Evolutionary conservation across 2,888 invertebrate genomes (phyloP).

Genomic region (Noctuana brunneofusca): DNA sequence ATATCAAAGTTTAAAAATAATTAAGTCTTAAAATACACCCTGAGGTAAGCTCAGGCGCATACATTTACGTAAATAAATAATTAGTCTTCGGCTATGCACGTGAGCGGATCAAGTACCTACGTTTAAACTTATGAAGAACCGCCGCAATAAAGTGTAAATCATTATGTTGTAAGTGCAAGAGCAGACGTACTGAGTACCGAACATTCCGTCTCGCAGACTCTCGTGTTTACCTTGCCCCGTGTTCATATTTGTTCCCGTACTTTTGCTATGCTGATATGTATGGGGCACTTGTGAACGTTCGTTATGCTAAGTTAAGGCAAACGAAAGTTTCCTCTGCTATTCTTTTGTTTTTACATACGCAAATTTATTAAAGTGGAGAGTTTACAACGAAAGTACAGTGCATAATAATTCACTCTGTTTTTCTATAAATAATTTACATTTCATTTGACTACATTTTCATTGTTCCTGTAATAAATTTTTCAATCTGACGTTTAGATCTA

Average conservation of each 20-base stretch:
- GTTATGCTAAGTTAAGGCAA: slow-evolving; percentile 32
- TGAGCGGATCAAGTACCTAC: background rate
- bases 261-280: slow-evolving; percentile 24
- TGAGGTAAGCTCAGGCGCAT: background rate
- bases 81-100: background rate
- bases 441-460: slow-evolving; percentile 5
- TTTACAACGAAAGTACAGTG: slow-evolving; percentile 5
- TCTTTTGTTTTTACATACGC: slow-evolving; percentile 16
- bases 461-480: slow-evolving; percentile 14
- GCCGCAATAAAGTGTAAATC: slow-evolving; percentile 34
- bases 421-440: background rate
- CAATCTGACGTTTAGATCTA: slow-evolving; percentile 2
- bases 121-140: slow-evolving; percentile 23
- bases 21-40: background rate
- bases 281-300: slow-evolving; percentile 21
- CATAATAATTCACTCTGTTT: slow-evolving; percentile 14
- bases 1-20: background rate
- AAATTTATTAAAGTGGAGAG: slow-evolving; percentile 9
- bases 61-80: background rate
- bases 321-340: slow-evolving; percentile 25
- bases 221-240: slow-evolving; percentile 20
- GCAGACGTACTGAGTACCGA: slow-evolving; percentile 30
- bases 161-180: slow-evolving; percentile 34
- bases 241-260: slow-evolving; percentile 28
- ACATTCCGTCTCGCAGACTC: slow-evolving; percentile 33